These are phyloP conservation scores for Excalfactoria chinensis DNA, from an alignment of 2,113 vertebrate species.

Conservation along the genomic window DNA sequence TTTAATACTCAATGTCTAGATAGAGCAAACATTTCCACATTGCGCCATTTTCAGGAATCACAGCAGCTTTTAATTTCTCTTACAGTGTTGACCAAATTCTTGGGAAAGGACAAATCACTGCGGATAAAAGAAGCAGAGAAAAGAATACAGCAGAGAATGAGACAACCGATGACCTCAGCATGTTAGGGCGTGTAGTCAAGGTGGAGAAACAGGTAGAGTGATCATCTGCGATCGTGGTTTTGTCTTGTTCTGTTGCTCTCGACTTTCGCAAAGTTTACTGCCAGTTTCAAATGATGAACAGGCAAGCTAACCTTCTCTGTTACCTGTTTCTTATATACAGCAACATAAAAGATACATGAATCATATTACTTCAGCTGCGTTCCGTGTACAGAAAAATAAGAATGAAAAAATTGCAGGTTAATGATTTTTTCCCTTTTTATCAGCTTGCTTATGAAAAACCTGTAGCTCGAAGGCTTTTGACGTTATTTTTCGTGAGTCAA, in stretches of 20 bases:
- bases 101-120: constrained; percentile 92
- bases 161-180: constrained; percentile 91
- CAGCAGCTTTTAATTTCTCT: constrained; percentile 53
- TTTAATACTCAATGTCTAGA: not conserved
- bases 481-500: not conserved
- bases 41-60: not conserved
- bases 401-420: not conserved
- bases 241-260: not conserved
- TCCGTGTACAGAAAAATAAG: not conserved
- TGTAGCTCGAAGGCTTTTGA: not conserved
- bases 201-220: constrained; percentile 94
- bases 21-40: not conserved
- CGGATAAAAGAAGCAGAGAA: constrained; percentile 94
- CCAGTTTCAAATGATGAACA: not conserved
- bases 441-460: not conserved
- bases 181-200: constrained; percentile 96
- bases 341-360: not conserved
- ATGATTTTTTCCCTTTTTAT: not conserved
- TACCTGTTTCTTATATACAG: not conserved
- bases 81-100: constrained; percentile 96
- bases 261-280: not conserved
- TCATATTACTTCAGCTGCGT: not conserved
- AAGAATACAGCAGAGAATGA: constrained; percentile 92
- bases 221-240: not conserved
- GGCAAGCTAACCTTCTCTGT: not conserved